Evolutionary conservation across 2,797 vertebrate species (phyloP).

Genomic region (Sebastes melanostomus): DNA sequence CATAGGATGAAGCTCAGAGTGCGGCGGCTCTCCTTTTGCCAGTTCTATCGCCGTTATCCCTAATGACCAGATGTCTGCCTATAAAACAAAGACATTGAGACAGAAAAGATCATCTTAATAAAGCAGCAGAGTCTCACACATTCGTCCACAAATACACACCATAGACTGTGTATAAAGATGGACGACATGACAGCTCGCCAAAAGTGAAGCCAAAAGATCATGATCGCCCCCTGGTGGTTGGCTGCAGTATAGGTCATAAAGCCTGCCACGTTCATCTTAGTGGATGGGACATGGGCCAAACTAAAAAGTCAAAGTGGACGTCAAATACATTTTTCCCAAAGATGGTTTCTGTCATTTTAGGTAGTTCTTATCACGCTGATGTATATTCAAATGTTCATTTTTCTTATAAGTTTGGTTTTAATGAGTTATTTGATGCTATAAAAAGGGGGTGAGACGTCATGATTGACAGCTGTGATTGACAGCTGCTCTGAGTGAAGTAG

Average conservation of each 20-base stretch:
- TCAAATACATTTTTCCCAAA: no score
- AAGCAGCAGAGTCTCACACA: background rate
- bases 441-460: no score
- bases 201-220: background rate
- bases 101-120: background rate
- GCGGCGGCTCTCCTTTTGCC: conserved; percentile 96
- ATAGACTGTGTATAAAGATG: no score
- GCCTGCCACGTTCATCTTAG: background rate
- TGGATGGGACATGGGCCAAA: background rate
- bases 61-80: conserved; percentile 99
- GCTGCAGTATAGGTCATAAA: background rate
- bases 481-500: no score
- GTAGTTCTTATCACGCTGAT: no score
- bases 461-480: no score
- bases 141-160: background rate
- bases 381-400: no score
- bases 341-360: no score
- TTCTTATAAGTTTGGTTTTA: no score
- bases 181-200: no score
- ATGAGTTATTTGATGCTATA: no score
- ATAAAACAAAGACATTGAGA: conserved; percentile 51
- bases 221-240: background rate
- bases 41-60: conserved; percentile 98
- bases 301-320: background rate
- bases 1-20: conserved; percentile 98